Evolutionary conservation across 1,140 invertebrate genomes (phyloP), one percentile per base, ranked within the genome.

Genomic region (Drosophila tropicalis): DNA sequence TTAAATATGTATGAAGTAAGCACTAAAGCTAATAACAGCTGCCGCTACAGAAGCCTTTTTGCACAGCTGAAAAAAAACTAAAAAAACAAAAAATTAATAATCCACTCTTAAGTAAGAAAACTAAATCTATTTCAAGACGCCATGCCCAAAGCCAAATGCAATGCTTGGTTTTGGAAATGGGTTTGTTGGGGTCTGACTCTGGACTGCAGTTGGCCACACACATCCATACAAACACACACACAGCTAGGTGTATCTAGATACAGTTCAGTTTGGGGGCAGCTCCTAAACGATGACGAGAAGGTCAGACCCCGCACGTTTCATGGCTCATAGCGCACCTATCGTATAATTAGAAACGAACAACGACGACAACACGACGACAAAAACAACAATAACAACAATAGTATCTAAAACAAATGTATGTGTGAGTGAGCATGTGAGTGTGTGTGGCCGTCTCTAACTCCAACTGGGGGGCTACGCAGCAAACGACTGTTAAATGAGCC

Each of bases 271-370:
- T 34, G 41, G 64, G 64, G 75, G 76, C 72, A 81, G 79, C 84
- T 89, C 75, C 86, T 76, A 76, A 77, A 69, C 65, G 70, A 44
- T 63, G 61, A 60, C 34, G 84, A 87, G 84, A 89, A 89, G 84
- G 84, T 89, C 84, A 89, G 85, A 90, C 85, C 85, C 71, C 84
- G 84, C 84, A 89, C 84, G 84, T 89, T 89, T 89, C 81, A 84
- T 84, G 74, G 85, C 84, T 81, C 84, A 73, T 62, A 90, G 84
- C 85, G 84, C 84, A 89, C 84, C 84, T 89, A 89, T 90, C 85
- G 84, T 90, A 84, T 87, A 87, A 87, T 87, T 87, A 87, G 84
- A 87, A 84, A 72, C 84, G 76, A 87, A 83, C 83, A 75, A 83
- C 79, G 73, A 79, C 79, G 76, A 77, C 79, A 82, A 67, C 66